A percentile compares a stretch with the other conserved stretches of the same genome.
phyloP scores from a whole-genome alignment of 2,888 invertebrate genomes.

The Torymus tubicola region DNA sequence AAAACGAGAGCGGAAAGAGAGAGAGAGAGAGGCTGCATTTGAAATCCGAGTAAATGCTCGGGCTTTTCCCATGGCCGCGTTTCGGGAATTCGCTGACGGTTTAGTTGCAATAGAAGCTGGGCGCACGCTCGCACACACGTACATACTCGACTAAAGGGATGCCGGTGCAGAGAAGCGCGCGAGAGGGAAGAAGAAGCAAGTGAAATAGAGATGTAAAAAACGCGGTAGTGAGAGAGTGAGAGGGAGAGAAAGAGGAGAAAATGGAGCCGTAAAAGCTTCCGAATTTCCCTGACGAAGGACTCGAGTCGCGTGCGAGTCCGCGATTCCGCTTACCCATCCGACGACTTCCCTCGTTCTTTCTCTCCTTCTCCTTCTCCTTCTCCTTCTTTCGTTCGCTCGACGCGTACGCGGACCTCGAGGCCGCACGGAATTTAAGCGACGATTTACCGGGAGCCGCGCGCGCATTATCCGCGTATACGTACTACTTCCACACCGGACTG shows the following conservation, averaged over 20 bases:
- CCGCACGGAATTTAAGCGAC: constrained; percentile 52
- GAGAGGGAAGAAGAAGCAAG: not conserved
- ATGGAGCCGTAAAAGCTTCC: constrained; percentile 56
- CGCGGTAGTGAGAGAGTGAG: not conserved
- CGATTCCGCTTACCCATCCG: constrained; percentile 17
- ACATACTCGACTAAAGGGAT: not conserved
- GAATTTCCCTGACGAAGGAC: constrained; percentile 55
- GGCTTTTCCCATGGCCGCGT: constrained; percentile 12
- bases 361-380: not conserved
- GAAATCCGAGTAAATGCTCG: constrained; percentile 37
- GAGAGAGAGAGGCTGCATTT: constrained; percentile 11
- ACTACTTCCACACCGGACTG: too few relatives aligned
- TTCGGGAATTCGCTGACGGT: constrained; percentile 52
- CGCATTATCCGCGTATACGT: constrained; percentile 13
- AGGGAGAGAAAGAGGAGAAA: constrained; percentile 28
- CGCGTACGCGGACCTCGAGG: not conserved
- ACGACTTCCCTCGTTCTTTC: not conserved
- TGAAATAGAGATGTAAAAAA: too few relatives aligned
- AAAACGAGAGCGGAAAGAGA: not conserved
- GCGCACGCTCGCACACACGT: not conserved
- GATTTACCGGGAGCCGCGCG: constrained; percentile 7
- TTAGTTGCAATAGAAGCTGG: constrained; percentile 26
- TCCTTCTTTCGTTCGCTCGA: not conserved
- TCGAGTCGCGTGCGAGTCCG: constrained; percentile 36
- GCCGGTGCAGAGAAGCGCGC: not conserved